Base-by-base conservation (phyloP, 1,140 invertebrate species). In the Oscheius sp. region DNA sequence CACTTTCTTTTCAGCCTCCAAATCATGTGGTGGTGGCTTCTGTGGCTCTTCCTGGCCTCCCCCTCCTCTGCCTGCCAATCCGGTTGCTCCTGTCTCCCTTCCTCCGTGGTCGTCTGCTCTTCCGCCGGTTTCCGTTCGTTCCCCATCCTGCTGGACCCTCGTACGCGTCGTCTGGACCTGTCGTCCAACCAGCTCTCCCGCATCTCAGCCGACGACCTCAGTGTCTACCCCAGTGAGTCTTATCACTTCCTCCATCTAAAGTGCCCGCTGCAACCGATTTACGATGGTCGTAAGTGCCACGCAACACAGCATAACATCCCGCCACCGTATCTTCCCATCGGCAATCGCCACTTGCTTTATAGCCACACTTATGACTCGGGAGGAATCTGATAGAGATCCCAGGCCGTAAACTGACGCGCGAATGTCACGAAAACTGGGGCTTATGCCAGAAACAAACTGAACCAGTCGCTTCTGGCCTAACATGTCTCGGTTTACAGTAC, bases 211-310 rank as follows among this genome's bases (percentile, higher is more conserved):
- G 69, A 71, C 31, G 69, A 71, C 34, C 58, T 71, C n/a, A 64
- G 59, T 42, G 38, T 71, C 45, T 71, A 71, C 52, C 69, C 69
- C 45, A 71, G 69, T 71, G 52, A 71, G 69, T 71, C 61, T 32
- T 35, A 13, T 42, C 35, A 15, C 23, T 32, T 10, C 18, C 7
- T 4, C 49, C 49, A 55, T 55, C 49, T 55, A 15, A 55, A 55
- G 49, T 55, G 23, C 49, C 23, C 23, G 13, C 61, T 26, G 31
- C 61, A 32, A 63, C 36, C 61, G 49, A 55, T 55, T 63, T 63
- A 38, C 32, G 31, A 38, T 26, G 7, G 36, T 36, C 20, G 23
- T 28, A 59, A 59, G n/a, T n/a, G n/a, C 29, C 29, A 15, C 29
- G 0, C 20, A 59, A 59, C 0, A 1, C 55, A 1, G 20, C 18